Conservation (phyloP, 2,797 vertebrate species). For the Cetoscarus ocellatus region DNA sequence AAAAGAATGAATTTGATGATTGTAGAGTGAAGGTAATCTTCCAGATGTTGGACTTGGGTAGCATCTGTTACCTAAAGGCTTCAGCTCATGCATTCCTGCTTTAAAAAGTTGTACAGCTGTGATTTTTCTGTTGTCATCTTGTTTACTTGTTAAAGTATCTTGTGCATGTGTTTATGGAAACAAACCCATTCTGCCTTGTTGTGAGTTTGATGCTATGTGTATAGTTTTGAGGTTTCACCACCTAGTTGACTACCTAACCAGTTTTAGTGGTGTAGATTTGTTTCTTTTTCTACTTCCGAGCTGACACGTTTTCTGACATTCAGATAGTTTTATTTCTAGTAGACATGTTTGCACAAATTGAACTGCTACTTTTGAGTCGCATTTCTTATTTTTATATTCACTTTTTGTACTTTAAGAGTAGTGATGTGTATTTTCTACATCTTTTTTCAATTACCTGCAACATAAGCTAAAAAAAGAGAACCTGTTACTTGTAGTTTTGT, state of each 20-base stretch:
- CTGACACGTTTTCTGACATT: slow-evolving; percentile 67
- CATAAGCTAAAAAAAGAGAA: slow-evolving; percentile 77
- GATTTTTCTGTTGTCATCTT: slow-evolving; percentile 31
- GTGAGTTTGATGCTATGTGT: slow-evolving; percentile 54
- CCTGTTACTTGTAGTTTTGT: slow-evolving; percentile 67
- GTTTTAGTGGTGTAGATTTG: slow-evolving; percentile 74
- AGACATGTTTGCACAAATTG: slow-evolving; percentile 80
- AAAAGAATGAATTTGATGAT: slow-evolving; percentile 27
- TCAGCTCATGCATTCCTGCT: slow-evolving; percentile 64
- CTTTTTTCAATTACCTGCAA: slow-evolving; percentile 67
- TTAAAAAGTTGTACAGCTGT: slow-evolving; percentile 42
- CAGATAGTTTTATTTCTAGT: slow-evolving; percentile 69
- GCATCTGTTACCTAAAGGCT: slow-evolving; percentile 41
- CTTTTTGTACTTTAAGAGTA: slow-evolving; percentile 73
- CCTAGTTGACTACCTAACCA: slow-evolving; percentile 79
- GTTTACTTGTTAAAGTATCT: slow-evolving; percentile 50
- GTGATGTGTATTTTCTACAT: slow-evolving; percentile 69
- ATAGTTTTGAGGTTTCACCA: slow-evolving; percentile 57
- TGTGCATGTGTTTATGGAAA: slow-evolving; percentile 48
- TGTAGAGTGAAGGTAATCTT: slow-evolving; percentile 47
- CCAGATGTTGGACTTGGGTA: slow-evolving; percentile 44
- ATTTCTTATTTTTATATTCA: slow-evolving; percentile 76
- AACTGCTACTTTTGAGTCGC: slow-evolving; percentile 74
- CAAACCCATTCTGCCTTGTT: slow-evolving; percentile 38
- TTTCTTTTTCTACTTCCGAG: slow-evolving; percentile 53